Evolutionary conservation across 2,113 vertebrate genomes (phyloP).

Genomic region (Motacilla tschutschensis): DNA sequence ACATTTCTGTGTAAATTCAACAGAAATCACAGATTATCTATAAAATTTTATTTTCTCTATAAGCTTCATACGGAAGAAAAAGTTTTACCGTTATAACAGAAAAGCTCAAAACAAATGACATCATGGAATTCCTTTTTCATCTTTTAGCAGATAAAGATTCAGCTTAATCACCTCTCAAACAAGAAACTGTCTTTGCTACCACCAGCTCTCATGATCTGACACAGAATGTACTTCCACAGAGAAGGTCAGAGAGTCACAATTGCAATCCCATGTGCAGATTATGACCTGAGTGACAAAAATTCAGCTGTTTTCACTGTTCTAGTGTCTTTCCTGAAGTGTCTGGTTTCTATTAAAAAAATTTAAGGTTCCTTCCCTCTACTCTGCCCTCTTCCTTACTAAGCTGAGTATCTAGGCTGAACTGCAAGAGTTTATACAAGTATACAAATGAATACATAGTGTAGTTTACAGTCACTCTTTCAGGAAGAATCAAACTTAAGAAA

Average conservation of each 20-base stretch:
- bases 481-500: not conserved
- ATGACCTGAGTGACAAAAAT: not conserved
- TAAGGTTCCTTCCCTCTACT: not conserved
- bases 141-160: not conserved
- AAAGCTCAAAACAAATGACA: not conserved
- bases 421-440: not conserved
- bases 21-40: not conserved
- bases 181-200: not conserved
- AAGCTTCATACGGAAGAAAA: not conserved
- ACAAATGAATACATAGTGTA: not conserved
- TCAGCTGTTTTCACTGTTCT: not conserved
- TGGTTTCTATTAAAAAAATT: not conserved
- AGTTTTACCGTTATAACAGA: not conserved
- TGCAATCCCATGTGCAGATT: not conserved
- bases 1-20: not conserved
- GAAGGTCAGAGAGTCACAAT: not conserved
- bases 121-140: not conserved
- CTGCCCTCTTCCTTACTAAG: not conserved
- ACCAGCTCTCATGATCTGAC: not conserved
- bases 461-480: not conserved
- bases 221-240: not conserved
- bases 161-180: not conserved
- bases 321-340: not conserved
- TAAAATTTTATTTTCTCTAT: not conserved
- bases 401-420: not conserved